A percentile compares a stretch with the other conserved stretches of the same genome.
Evolutionary conservation across 2,113 vertebrate species (phyloP).

Genomic region (Heterocephalus glaber): DNA sequence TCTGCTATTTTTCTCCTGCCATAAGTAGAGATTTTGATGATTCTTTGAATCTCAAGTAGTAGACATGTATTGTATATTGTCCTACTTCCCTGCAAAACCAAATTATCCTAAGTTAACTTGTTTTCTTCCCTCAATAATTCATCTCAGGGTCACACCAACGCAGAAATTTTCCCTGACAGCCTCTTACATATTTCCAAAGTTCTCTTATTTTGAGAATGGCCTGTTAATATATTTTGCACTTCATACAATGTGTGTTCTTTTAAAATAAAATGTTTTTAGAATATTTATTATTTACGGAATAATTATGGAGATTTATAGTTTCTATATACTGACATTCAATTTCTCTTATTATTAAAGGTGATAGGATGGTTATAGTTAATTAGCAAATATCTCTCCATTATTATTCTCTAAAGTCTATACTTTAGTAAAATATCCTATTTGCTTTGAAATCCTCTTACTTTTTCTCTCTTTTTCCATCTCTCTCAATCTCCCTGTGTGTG

Average conservation of each 20-base stretch:
- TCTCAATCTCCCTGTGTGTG: not conserved
- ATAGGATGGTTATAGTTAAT: not conserved
- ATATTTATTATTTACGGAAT: not conserved
- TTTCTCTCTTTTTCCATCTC: too few relatives aligned
- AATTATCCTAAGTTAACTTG: not conserved
- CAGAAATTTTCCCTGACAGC: not conserved
- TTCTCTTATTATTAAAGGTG: not conserved
- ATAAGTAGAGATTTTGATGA: not conserved
- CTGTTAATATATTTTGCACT: not conserved
- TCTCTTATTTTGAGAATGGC: not conserved
- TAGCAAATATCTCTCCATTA: not conserved
- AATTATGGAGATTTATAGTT: not conserved
- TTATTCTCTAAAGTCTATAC: not conserved
- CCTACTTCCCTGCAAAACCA: not conserved
- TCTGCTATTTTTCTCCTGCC: not conserved
- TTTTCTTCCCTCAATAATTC: not conserved
- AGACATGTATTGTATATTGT: not conserved
- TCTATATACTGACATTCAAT: not conserved
- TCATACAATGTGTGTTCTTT: not conserved
- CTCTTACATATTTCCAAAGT: not conserved
- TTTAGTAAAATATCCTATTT: not conserved
- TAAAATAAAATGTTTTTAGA: not conserved
- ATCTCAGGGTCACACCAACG: not conserved
- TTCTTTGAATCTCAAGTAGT: not conserved
- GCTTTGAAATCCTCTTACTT: not conserved